Evolutionary conservation across 2,888 invertebrate species (phyloP), one percentile per base, ranked within the genome.

Genomic region (Polydrusus pterygomalis): DNA sequence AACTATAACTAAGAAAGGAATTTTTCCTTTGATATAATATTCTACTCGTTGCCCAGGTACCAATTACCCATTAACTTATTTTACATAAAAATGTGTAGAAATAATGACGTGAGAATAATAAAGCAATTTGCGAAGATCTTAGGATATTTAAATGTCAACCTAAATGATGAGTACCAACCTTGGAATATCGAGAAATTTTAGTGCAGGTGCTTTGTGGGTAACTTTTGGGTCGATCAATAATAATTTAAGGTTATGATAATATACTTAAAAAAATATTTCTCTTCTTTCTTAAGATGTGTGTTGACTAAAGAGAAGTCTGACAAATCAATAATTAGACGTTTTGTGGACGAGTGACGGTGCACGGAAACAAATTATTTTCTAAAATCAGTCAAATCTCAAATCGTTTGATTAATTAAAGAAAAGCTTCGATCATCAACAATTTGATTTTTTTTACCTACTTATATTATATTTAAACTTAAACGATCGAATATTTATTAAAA

Each of bases 71-170:
- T 34, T 7, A 34, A 10, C 18, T 60, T 63, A 63, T 47, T 45
- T 63, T 45, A 25, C 11, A 38, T 63, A 63, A 71, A 71, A 63
- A 49, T 71, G 54, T 62, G 51, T 63, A 68, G 69, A 77, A 71
- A 64, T 47, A 17, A 18, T 68, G 69, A 72, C 69, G 76, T 70
- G 72, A 60, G 73, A 73, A 73, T 73, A 43, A 60, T 69, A n/a
- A n/a, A n/a, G 54, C 49, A 69, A 70, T 73, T 73, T 73, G 49
- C 60, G 40, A 20, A 38, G 65, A 70, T 70, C 56, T 69, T 65
- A 40, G 60, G 45, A 67, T 56, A 40, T 65, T 67, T 77, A 74
- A 74, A 74, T 74, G 74, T 74, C 77, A 74, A 70, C 54, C 62
- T 54, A 63, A 34, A 70, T 64, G 74, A 71, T 75, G 65, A 43